Evolutionary conservation across 1,140 invertebrate genomes (phyloP).

Genomic region (Phthorimaea operculella): DNA sequence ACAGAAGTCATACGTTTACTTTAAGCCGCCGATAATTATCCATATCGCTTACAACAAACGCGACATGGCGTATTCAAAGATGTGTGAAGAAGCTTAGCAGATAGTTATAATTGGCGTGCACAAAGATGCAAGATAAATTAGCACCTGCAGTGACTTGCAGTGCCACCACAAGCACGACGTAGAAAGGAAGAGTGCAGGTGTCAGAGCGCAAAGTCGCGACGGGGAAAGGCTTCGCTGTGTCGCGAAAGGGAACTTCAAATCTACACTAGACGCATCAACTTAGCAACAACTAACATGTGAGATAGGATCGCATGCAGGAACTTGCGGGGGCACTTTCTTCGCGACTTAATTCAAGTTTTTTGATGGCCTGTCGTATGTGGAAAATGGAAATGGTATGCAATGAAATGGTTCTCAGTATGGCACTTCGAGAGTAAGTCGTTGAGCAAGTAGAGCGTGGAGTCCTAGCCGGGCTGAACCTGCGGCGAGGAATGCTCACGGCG

Average conservation of each 20-base stretch:
- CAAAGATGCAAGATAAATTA: constrained; percentile 11
- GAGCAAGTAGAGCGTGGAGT: constrained; percentile 14
- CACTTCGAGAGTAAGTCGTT: not conserved
- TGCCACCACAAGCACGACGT: constrained; percentile 29
- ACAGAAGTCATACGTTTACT: no score
- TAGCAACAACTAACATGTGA: constrained; percentile 32
- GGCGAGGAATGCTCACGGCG: constrained; percentile 20
- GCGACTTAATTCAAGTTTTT: constrained; percentile 35
- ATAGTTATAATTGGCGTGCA: constrained; percentile 1
- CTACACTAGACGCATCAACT: constrained; percentile 31
- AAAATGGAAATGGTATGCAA: no score
- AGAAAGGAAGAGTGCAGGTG: constrained; percentile 63
- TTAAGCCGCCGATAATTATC: no score
- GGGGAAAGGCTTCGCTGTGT: constrained; percentile 53
- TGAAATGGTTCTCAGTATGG: no score
- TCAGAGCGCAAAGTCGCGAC: constrained; percentile 42
- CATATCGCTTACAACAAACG: no score
- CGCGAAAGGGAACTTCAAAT: constrained; percentile 56
- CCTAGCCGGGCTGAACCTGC: constrained; percentile 17
- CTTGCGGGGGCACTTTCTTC: constrained; percentile 49
- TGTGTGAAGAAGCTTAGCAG: not conserved
- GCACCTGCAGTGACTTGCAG: constrained; percentile 18
- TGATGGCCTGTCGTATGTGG: constrained; percentile 11
- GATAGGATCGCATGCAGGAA: constrained; percentile 29
- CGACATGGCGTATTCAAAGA: no score